Conservation (phyloP, 2,113 vertebrate species). For the Pampusana beccarii region DNA sequence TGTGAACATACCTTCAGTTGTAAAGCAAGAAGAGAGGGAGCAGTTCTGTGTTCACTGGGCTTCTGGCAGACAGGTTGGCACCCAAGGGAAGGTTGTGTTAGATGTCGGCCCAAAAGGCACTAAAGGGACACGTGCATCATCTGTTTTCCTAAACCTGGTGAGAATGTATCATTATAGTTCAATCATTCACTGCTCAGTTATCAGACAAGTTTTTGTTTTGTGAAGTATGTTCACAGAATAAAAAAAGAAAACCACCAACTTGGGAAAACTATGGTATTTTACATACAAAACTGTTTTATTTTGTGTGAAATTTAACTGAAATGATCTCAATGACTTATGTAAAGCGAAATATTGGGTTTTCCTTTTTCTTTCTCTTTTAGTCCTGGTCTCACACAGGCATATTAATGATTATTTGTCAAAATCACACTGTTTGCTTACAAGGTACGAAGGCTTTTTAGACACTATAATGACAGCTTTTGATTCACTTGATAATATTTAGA, state of each 20-base stretch:
- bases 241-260: neutral
- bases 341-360: conserved; percentile 74
- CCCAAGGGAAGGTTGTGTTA: neutral
- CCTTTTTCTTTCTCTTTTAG: conserved; percentile 45
- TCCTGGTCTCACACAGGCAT: conserved; percentile 67
- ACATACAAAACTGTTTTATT: conserved; percentile 69
- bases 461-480: conserved; percentile 78
- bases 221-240: neutral
- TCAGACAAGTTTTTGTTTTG: neutral
- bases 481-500: conserved; percentile 83
- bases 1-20: neutral
- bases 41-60: neutral
- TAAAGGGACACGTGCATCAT: accelerated
- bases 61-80: neutral
- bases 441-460: conserved; percentile 80
- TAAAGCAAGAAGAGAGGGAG: neutral
- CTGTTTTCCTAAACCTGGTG: neutral
- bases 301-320: conserved; percentile 67
- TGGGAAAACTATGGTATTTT: conserved; percentile 57
- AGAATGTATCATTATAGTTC: neutral
- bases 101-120: neutral
- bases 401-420: conserved; percentile 83
- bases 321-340: conserved; percentile 73
- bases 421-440: conserved; percentile 84
- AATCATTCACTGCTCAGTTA: neutral